Evolutionary conservation across 2,113 vertebrate genomes (phyloP), one percentile per base, ranked within the genome.

Genomic region (Corythornis madagascariensis): DNA sequence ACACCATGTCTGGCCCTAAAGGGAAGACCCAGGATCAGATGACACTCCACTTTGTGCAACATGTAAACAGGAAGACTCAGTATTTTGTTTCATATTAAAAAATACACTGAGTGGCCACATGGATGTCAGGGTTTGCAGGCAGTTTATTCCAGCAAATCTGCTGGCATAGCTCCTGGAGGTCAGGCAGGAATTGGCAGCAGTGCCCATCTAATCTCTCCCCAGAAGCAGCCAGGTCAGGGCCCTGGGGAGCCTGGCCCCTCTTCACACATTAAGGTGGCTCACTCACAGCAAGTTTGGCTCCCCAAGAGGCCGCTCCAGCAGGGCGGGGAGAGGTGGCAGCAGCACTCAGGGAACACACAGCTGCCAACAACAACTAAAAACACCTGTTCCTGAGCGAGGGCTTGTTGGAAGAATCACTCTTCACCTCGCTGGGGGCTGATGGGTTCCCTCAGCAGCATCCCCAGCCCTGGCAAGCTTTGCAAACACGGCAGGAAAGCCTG

Each of bases 21-120:
- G 73, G 57, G 38, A 86, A 66, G 80, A 31, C 63, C 42, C 42
- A 16, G n/a, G 26, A 48, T 87, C 67, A 0, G 6, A 75, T 33
- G 89, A 82, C 89, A 50, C 26, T 90, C 42, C 45, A 50, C 61
- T 67, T 48, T 35, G 48, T 31, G 42, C 59, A 38, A 18, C 15
- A 47, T 60, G 50, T 91, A 92, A 94, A 88, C 90, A 89, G 88
- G 80, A 92, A 93, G 77, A 78, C 52, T 18, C 52, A 25, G 8
- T 47, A 40, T 81, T 95, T 93, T 80, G 79, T 79, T 85, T 89
- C 0, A 0, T 35, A 77, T 60, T 81, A 28, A 59, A 86, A 87
- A 85, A 52, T 50, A 81, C 22, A 66, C 60, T 78, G 69, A 79
- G 28, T 31, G 38, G 56, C 50, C 55, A 56, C 45, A 25, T 21